These are phyloP conservation scores for Trematocara stigmaticum DNA, from an alignment of 2,113 vertebrate species.

Conservation along the genomic window DNA sequence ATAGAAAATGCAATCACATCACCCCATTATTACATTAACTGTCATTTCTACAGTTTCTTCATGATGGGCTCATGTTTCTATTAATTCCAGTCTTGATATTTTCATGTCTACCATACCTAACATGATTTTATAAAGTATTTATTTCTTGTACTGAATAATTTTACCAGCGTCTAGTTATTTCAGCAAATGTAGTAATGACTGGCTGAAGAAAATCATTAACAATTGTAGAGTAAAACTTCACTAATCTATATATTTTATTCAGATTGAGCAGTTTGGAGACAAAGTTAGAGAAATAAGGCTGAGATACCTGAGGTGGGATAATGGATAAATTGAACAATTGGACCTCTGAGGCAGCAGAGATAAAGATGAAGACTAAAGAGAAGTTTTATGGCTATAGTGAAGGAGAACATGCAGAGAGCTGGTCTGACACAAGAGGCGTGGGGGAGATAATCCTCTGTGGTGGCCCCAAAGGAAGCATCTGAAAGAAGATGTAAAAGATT, in stretches of 20 bases:
- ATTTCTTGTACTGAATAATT: background rate
- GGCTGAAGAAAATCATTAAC: background rate
- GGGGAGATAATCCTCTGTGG: background rate
- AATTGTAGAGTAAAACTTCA: background rate
- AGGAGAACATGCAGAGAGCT: background rate
- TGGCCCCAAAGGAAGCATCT: background rate
- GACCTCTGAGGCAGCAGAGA: background rate
- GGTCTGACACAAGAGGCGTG: background rate
- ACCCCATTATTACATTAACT: slow-evolving; percentile 22
- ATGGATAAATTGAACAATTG: background rate
- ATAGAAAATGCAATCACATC: slow-evolving; percentile 42
- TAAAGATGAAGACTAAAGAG: background rate
- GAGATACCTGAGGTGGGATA: background rate
- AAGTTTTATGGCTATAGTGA: background rate
- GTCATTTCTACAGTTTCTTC: slow-evolving; percentile 7
- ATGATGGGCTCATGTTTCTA: background rate
- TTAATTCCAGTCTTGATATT: background rate
- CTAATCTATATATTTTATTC: background rate
- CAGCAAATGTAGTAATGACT: background rate
- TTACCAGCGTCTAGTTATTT: background rate
- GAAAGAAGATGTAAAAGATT: background rate
- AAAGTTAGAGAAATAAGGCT: background rate
- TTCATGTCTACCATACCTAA: background rate
- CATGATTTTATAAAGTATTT: background rate
- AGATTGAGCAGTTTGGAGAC: background rate